These are phyloP conservation scores for Hypomecis punctinalis DNA, from an alignment of 2,888 invertebrate genomes.

Conservation along the genomic window DNA sequence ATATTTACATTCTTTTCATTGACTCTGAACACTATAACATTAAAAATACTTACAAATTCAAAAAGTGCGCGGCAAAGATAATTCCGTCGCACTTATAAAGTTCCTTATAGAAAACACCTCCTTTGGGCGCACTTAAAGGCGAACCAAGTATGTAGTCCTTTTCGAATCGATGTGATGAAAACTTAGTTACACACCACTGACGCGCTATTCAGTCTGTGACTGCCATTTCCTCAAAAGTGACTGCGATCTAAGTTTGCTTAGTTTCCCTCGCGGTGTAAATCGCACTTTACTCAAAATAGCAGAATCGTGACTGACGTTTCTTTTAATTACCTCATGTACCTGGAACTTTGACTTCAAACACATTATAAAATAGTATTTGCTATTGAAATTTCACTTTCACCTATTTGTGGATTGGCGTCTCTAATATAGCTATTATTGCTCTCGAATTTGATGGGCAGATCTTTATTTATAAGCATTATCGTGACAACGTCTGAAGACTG, in stretches of 20 bases:
- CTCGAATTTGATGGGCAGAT: slow-evolving; percentile 67
- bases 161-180: no score
- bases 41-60: no score
- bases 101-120: no score
- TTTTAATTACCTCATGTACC: slow-evolving; percentile 70
- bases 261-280: not conserved
- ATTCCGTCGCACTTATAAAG: no score
- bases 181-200: no score
- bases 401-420: slow-evolving; percentile 62
- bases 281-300: slow-evolving; percentile 38
- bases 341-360: slow-evolving; percentile 56
- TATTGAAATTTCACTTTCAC: slow-evolving; percentile 80
- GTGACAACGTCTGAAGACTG: slow-evolving; percentile 47
- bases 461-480: slow-evolving; percentile 71
- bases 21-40: no score
- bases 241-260: not conserved
- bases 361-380: slow-evolving; percentile 64
- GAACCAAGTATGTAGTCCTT: no score
- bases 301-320: slow-evolving; percentile 70
- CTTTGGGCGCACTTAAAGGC: no score
- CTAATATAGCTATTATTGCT: slow-evolving; percentile 58
- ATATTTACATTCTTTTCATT: no score
- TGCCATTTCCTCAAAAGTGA: no score
- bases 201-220: no score
- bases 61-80: no score